Evolutionary conservation across 2,797 vertebrate species (phyloP).

Genomic region (Rhyacichthys aspro): DNA sequence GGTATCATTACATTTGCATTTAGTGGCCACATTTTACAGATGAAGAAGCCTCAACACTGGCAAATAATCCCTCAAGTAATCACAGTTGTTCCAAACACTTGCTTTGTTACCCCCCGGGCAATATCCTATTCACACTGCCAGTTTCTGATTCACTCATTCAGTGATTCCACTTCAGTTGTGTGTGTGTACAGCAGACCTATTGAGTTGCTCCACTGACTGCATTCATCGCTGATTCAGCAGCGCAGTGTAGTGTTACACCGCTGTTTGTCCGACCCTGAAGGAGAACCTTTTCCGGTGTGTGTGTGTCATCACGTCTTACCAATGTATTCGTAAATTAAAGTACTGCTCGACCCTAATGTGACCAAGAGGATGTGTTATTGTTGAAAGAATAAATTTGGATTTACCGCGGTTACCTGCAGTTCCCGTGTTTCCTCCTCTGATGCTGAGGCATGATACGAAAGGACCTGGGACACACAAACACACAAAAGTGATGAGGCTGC

Average conservation of each 20-base stretch:
- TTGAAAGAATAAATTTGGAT: conserved; percentile 65
- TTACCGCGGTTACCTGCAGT: conserved; percentile 96
- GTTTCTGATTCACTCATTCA: not conserved
- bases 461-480: conserved; percentile 80
- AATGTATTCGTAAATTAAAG: not conserved
- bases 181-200: conserved; percentile 5
- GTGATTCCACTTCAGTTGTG: conserved; percentile 1
- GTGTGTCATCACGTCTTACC: not conserved
- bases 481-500: conserved; percentile 14
- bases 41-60: not conserved
- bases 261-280: conserved; percentile 28
- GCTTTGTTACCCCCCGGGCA: not conserved
- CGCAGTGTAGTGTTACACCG: conserved; percentile 32
- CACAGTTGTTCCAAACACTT: not conserved
- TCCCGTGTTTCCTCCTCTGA: conserved; percentile 91
- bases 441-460: conserved; percentile 94
- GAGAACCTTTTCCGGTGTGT: conserved; percentile 12
- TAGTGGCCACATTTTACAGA: too few relatives aligned
- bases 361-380: conserved; percentile 1
- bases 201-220: conserved; percentile 1
- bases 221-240: conserved; percentile 21
- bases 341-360: not conserved
- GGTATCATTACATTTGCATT: too few relatives aligned
- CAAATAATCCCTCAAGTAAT: not conserved
- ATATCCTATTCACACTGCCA: not conserved